These are phyloP conservation scores for Tinamus major DNA, from an alignment of 2,797 vertebrate species.

Conservation along the genomic window DNA sequence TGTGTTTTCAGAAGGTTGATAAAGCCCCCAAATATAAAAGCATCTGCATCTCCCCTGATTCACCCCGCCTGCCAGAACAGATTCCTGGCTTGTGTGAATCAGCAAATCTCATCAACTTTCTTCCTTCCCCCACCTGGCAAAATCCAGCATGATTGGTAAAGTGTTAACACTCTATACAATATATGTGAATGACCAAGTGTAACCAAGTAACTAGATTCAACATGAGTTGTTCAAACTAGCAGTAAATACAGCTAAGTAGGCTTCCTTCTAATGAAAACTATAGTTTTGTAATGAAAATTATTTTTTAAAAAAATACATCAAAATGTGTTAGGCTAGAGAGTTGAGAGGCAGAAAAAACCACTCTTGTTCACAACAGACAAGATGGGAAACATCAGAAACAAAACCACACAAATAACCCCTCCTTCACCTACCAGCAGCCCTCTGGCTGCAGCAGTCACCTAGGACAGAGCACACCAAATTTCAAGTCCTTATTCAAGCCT, in stretches of 20 bases:
- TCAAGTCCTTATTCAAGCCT: not conserved
- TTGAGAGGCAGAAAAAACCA: not conserved
- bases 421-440: not conserved
- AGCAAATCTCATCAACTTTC: not conserved
- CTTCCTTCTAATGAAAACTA: too few relatives aligned
- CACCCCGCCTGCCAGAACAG: not conserved
- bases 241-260: too few relatives aligned
- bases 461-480: not conserved
- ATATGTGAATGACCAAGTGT: not conserved
- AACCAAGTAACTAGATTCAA: not conserved
- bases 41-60: not conserved
- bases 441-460: not conserved
- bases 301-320: not conserved
- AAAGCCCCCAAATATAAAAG: not conserved
- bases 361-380: not conserved
- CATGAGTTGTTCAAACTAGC: not conserved
- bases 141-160: not conserved
- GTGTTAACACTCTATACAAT: not conserved
- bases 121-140: not conserved
- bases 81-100: not conserved
- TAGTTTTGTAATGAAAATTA: not conserved
- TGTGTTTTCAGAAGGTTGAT: not conserved
- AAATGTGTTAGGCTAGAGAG: not conserved
- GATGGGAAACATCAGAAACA: not conserved
- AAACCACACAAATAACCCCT: fast-evolving